phyloP scores from a whole-genome alignment of 2,888 invertebrate genomes.

The Electrophaes corylata region DNA sequence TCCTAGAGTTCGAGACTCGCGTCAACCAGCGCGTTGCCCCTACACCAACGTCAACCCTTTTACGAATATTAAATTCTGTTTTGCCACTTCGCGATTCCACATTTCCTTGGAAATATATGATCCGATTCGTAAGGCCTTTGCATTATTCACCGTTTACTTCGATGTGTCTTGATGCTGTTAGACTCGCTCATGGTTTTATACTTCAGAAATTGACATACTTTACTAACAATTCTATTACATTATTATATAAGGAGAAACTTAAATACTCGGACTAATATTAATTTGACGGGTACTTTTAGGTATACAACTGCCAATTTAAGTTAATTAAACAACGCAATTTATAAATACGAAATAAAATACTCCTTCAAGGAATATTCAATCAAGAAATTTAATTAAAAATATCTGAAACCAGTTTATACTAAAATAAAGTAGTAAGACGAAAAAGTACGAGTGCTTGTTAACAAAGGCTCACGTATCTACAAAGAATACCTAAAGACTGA shows the following conservation, averaged over 20 bases:
- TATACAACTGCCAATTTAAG: neutral
- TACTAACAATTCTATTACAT: neutral
- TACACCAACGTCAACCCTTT: conserved; percentile 79
- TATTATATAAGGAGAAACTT: neutral
- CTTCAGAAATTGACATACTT: neutral
- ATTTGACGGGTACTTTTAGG: neutral
- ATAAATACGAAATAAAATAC: neutral
- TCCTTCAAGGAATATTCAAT: neutral
- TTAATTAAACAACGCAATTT: neutral
- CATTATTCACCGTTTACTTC: conserved; percentile 71
- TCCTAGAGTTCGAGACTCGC: conserved; percentile 78
- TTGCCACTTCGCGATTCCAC: conserved; percentile 82
- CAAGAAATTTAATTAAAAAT: neutral
- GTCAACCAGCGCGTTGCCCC: conserved; percentile 80
- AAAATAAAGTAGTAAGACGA: conserved; percentile 22
- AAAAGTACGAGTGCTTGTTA: conserved; percentile 46
- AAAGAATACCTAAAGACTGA: conserved; percentile 62
- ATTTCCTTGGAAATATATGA: conserved; percentile 75
- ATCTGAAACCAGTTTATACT: neutral
- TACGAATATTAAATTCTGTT: conserved; percentile 85
- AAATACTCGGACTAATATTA: neutral
- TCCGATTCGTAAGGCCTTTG: conserved; percentile 70
- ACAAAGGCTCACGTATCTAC: conserved; percentile 57
- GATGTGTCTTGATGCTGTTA: conserved; percentile 49
- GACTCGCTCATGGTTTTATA: conserved; percentile 33